Evolutionary conservation across 2,113 vertebrate genomes (phyloP).

Genomic region (Herpailurus yagouaroundi): DNA sequence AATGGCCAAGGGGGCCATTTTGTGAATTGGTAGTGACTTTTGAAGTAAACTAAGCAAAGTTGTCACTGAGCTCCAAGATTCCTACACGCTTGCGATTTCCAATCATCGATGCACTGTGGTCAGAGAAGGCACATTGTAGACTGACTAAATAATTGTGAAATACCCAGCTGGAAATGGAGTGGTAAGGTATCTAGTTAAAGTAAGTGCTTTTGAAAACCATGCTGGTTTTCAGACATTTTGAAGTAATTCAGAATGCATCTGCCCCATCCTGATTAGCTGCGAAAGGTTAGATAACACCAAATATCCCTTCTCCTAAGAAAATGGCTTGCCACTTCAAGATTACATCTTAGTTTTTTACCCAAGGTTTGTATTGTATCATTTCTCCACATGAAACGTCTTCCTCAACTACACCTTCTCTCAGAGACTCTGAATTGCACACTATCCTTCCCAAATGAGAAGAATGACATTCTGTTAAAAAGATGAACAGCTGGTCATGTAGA

Average conservation of each 20-base stretch:
- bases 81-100: neutral
- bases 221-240: neutral
- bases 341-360: neutral
- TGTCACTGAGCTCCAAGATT: neutral
- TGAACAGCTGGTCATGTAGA: constrained; percentile 64
- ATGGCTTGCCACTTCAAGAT: neutral
- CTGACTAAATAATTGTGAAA: neutral
- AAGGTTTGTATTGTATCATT: neutral
- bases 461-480: constrained; percentile 50
- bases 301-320: neutral
- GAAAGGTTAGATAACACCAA: neutral
- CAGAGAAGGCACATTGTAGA: neutral
- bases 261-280: neutral
- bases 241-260: neutral
- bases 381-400: constrained; percentile 14
- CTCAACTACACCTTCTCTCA: constrained; percentile 8
- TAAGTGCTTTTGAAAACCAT: neutral
- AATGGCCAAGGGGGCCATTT: neutral
- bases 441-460: constrained; percentile 38
- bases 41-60: neutral
- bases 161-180: neutral
- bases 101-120: neutral
- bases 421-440: constrained; percentile 3
- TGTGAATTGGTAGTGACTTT: neutral
- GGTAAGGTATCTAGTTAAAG: constrained; percentile 15